phyloP scores from a whole-genome alignment of 2,113 vertebrate species.

The Vicugna pacos region DNA sequence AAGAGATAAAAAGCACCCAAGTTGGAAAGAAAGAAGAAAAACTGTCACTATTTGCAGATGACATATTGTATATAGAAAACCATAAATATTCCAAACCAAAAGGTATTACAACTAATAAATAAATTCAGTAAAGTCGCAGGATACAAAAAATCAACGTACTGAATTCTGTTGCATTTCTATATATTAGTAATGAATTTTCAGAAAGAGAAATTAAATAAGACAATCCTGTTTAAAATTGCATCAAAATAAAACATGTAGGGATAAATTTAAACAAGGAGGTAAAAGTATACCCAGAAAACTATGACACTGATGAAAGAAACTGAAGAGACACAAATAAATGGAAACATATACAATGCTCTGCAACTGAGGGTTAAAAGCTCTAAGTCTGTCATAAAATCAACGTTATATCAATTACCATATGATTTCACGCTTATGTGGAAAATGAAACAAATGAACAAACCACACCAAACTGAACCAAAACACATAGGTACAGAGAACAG shows the following conservation, averaged over 20 bases:
- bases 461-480: neutral
- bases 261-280: neutral
- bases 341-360: neutral
- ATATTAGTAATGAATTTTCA: neutral
- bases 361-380: accelerated
- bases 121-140: neutral
- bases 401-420: no score
- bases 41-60: neutral
- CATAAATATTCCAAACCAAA: neutral
- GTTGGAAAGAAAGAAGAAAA: conserved; percentile 16
- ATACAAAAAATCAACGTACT: neutral
- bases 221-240: neutral
- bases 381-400: accelerated
- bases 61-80: neutral
- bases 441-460: neutral
- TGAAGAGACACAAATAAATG: neutral
- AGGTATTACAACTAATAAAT: neutral
- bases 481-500: neutral
- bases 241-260: neutral
- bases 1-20: neutral
- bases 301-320: neutral
- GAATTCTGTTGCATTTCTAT: neutral
- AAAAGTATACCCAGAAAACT: neutral
- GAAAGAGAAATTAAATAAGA: neutral
- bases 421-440: neutral